Evolutionary conservation across 1,140 invertebrate species (phyloP), one percentile per base, ranked within the genome.

Genomic region (Xylocopa sonorina): DNA sequence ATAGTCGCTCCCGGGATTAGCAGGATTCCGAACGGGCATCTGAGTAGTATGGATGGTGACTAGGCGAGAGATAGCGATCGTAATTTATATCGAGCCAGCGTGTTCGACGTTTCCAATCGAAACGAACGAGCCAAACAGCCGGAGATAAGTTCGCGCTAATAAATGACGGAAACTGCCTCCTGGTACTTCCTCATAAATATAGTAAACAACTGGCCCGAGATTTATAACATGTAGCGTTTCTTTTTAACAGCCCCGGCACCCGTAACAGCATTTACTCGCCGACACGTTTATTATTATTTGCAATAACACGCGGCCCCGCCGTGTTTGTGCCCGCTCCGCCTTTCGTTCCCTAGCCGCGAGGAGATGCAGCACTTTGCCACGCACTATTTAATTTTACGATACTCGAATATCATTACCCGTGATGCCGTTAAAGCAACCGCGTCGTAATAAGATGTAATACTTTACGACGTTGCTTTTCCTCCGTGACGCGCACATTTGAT

Each of bases 51-150:
- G 76, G 76, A 78, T 78, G 48, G 76, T 78, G 76, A 78, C 76
- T 78, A 73, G 76, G 68, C 41, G 34, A 73, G 58, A 78, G 76
- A 82, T 82, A 81, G 78, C 24, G 66, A 82, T 82, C 78, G 78
- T 82, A 80, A 82, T 82, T 82, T 82, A 82, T 82, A 81, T 80
- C 60, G 51, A 48, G 68, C 63, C 71, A 67, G 32, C 60, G 53
- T 51, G 68, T 81, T 80, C 78, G 69, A 69, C 78, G 62, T 78
- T 82, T 82, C 78, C 81, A 81, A 82, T 81, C 71, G 80, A 75
- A 81, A 82, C 57, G 81, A 80, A 75, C 66, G 67, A 80, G 67
- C 67, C 71, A 38, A 73, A 55, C 76, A 63, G 50, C 51, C 16
- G 57, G 60, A 79, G 80, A 81, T 81, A 81, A 79, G 80, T 69